Percentiles rank a stretch among this genome's conserved stretches.
phyloP scores from a whole-genome alignment of 2,113 vertebrate species.

The Lutjanus erythropterus region DNA sequence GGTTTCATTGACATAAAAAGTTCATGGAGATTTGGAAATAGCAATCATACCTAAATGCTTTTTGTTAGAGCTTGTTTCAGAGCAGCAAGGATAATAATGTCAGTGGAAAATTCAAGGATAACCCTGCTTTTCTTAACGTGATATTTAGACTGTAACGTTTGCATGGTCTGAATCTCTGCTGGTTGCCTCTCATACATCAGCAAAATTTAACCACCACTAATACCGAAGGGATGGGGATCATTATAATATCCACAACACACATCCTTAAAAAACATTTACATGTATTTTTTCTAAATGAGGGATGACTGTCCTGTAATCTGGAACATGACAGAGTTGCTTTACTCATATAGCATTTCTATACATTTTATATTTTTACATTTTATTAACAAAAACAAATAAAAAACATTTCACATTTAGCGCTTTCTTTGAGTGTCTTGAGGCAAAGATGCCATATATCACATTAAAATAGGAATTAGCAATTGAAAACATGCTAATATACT shows the following conservation, averaged over 20 bases:
- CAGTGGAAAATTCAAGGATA: conserved; percentile 8
- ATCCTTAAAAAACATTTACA: background rate
- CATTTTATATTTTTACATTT: background rate
- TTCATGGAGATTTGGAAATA: background rate
- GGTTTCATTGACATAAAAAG: conserved; percentile 11
- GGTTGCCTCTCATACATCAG: conserved; percentile 4
- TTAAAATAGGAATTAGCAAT: background rate
- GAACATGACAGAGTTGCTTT: background rate
- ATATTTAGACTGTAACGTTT: conserved; percentile 7
- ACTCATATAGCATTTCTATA: background rate
- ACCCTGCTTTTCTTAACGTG: background rate
- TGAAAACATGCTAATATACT: background rate
- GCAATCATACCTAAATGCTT: background rate
- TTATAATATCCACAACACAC: conserved; percentile 16
- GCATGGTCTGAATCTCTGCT: conserved; percentile 5
- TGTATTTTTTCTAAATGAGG: conserved; percentile 10
- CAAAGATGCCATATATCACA: background rate
- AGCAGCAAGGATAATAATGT: background rate
- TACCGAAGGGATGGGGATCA: conserved; percentile 4
- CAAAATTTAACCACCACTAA: background rate
- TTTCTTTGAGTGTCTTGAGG: background rate
- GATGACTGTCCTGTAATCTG: background rate
- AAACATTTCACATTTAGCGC: background rate
- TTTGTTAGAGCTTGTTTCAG: background rate
- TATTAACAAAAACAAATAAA: background rate